Base-by-base conservation (phyloP, 2,888 invertebrate species). In the Agonopterix arenella region DNA sequence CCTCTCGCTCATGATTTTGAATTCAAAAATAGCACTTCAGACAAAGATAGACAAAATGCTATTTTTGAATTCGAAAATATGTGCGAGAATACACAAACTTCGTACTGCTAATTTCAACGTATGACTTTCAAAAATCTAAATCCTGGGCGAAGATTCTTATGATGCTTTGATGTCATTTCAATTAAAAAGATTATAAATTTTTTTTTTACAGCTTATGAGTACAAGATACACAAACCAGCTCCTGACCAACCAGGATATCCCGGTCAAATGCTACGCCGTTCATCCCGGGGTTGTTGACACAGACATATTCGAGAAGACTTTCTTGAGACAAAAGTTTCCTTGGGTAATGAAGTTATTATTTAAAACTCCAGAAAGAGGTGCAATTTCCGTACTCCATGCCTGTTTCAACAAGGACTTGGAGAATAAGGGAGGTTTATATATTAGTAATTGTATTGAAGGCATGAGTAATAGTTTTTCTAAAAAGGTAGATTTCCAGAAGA, bases 211-310 rank as follows among this genome's bases (percentile, higher is more conserved):
- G 90, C 55, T 90, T 46, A 89, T 90, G 89, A 92, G 90, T 63
- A 90, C 93, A 0, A 90, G 91, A 59, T 86, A 91, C 59, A 69
- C 95, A 38, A 91, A 94, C 66, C 80, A 84, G 38, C 56, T 91
- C 4, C 66, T 94, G 38, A 83, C 88, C 66, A 82, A 90, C 44
- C 80, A 91, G 56, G 80, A 89, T 9, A 72, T 74, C 16, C 81
- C 89, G 44, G 92, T 96, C 0, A 92, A 92, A 68, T 90, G 92
- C 2, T 93, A 93, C 65, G 90, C 95, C 0, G 93, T 96, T 2
- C 97, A 98, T 85, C 97, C 98, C 0, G 97, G 97, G 36, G 91
- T 97, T 48, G 95, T 97, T 0, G 91, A 94, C 71, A 97, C 97
- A 0, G 95, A 95, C 57, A 80, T 97, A 36, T 97, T 97, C 69